Base-by-base conservation (phyloP, 2,797 vertebrate genomes). In the Mormyrops boulengeri region DNA sequence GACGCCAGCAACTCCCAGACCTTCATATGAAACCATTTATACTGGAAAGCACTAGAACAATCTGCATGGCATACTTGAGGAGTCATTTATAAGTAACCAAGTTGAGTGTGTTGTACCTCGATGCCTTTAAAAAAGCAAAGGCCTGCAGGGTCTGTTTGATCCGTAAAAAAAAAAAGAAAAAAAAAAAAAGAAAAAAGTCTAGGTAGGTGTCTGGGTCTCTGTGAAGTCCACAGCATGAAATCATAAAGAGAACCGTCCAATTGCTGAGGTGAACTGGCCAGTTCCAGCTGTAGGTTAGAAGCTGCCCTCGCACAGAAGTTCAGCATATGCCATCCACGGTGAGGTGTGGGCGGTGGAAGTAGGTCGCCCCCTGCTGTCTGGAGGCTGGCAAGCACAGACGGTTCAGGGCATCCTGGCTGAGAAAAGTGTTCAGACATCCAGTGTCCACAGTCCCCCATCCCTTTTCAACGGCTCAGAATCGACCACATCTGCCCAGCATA, bases 91-190 rank as follows among this genome's bases (percentile, higher is more conserved):
- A 85, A 38, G 80, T 84, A 47, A 84, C 80, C 41, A 84, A 60
- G 53, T 55, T 6, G 44, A 53, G 26, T 49, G 49, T 88, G 69
- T 88, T 53, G 49, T 80, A 88, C 85, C n/a, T 30, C 26, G 3
- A 86, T 7, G 50, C 50, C 85, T 85, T 86, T 4, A 69, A 69
- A 62, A 69, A 69, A 69, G 6, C 47, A 86, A 86, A 86, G 85
- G 85, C 85, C 85, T 38, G 9, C 30, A 52, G 12, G 50, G 55
- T 11, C 85, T n/a, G 1, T 84, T 4, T 84, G 44, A 49, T 22
- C 80, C 26, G 85, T 86, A 9, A 86, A 55, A 52, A 85, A 26
- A 17, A 49, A 49, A 26, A 4, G 1, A 50, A 69, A 30, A 12
- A 52, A 2, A 11, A 69, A 69, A 30, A 49, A 8, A 1, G 4